Percentiles rank a stretch among this genome's conserved stretches.
Conservation (phyloP, 2,797 vertebrate species). For the Chloroceryle amazona region DNA sequence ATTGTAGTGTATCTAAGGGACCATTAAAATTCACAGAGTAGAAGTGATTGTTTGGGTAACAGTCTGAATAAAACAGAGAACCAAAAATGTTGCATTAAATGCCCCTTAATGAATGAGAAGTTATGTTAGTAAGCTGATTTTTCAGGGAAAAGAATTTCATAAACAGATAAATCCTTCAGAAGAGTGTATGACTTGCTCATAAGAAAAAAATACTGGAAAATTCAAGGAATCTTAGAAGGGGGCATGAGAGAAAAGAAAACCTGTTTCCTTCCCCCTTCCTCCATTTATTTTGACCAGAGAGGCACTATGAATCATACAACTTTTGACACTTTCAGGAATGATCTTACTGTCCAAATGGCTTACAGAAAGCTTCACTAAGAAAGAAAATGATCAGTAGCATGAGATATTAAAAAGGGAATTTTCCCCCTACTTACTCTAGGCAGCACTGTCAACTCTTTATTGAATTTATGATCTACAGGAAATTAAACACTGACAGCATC, state of each 20-base stretch:
- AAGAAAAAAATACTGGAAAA: background rate
- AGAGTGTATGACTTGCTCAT: background rate
- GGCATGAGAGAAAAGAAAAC: background rate
- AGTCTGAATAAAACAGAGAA: background rate
- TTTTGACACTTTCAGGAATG: conserved; percentile 14
- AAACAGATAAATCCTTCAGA: background rate
- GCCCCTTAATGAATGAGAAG: background rate
- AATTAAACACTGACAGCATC: conserved; percentile 77
- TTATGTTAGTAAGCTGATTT: background rate
- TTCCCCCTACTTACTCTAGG: background rate
- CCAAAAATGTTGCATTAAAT: background rate
- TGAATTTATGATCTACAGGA: conserved; percentile 74
- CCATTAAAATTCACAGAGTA: background rate
- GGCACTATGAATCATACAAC: background rate
- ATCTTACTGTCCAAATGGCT: conserved; percentile 24
- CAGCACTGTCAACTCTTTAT: conserved; percentile 36
- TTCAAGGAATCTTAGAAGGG: background rate
- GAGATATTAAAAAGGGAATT: conserved; percentile 39
- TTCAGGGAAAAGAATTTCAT: background rate
- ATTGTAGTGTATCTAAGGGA: background rate
- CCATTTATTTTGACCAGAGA: background rate
- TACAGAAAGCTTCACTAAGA: background rate
- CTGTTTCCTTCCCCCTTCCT: background rate
- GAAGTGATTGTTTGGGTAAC: background rate
- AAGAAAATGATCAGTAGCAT: conserved; percentile 40